Conservation (phyloP, 2,888 invertebrate species). For the Drosophila multiciliata region DNA sequence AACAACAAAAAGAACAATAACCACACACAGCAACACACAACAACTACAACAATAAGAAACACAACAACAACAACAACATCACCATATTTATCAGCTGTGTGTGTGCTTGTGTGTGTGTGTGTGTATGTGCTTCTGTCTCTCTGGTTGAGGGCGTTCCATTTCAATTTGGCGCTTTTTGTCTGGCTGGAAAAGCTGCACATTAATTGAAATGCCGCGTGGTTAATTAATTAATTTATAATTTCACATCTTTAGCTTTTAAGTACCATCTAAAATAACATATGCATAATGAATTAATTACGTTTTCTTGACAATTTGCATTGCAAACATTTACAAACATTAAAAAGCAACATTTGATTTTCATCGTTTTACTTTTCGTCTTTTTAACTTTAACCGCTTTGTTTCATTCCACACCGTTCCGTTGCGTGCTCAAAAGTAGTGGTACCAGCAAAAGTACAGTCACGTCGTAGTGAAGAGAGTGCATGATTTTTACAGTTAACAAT, state of each 20-base stretch:
- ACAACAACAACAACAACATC: slow-evolving; percentile 24
- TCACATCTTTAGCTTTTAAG: slow-evolving; percentile 57
- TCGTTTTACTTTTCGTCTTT: slow-evolving; percentile 9
- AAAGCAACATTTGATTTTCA: slow-evolving; percentile 61
- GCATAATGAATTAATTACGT: slow-evolving; percentile 35
- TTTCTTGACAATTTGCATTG: slow-evolving; percentile 37
- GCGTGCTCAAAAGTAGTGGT: slow-evolving; percentile 41
- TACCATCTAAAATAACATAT: slow-evolving; percentile 41
- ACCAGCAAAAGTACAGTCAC: slow-evolving; percentile 46
- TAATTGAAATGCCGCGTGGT: slow-evolving; percentile 67
- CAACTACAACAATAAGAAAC: slow-evolving; percentile 14
- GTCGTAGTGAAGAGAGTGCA: slow-evolving; percentile 4
- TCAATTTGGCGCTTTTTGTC: slow-evolving; percentile 75
- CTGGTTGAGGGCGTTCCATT: slow-evolving; percentile 37
- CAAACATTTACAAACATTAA: slow-evolving; percentile 54
- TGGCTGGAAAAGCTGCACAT: slow-evolving; percentile 69
- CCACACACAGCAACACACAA: slow-evolving; percentile 8
- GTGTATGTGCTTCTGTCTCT: slow-evolving; percentile 21
- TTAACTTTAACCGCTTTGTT: slow-evolving; percentile 43
- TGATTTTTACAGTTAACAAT: slow-evolving; percentile 21
- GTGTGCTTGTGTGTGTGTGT: slow-evolving; percentile 12
- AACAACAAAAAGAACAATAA: slow-evolving; percentile 24
- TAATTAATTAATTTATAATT: slow-evolving; percentile 5
- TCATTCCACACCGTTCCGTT: slow-evolving; percentile 45
- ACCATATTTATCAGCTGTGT: slow-evolving; percentile 17